Percentiles rank a stretch among this genome's conserved stretches.
Conservation (phyloP, 2,113 vertebrate genomes). For the Hypanus sabinus region DNA sequence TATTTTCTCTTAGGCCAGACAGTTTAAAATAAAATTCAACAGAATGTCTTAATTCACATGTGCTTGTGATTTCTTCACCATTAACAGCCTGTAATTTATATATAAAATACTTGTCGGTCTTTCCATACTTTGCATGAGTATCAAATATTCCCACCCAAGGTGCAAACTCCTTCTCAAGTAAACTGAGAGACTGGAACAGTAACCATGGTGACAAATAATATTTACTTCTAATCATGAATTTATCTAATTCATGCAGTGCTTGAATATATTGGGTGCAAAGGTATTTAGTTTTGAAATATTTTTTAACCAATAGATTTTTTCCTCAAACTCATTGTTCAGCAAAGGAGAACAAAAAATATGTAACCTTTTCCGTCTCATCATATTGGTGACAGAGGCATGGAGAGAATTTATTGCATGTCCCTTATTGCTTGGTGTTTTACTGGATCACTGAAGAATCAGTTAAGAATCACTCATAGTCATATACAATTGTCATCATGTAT, state of each 20-base stretch:
- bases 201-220: neutral
- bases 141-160: neutral
- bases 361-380: neutral
- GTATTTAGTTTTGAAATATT: neutral
- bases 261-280: neutral
- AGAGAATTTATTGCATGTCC: neutral
- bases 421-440: neutral
- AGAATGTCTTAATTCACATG: neutral
- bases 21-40: conserved; percentile 7
- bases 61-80: neutral
- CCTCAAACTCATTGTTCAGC: too few species aligned
- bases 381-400: neutral
- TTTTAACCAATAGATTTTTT: neutral
- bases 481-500: neutral
- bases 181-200: neutral
- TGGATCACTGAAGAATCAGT: neutral
- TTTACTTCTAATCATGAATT: conserved; percentile 1
- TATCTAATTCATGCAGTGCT: conserved; percentile 1
- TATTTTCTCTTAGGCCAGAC: neutral
- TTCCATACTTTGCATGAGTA: neutral
- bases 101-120: neutral
- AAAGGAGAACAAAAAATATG: too few species aligned
- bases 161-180: neutral
- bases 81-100: neutral
- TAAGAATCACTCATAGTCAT: neutral